These are phyloP conservation scores for Lacerta agilis DNA, from an alignment of 2,797 vertebrate genomes.

Conservation along the genomic window DNA sequence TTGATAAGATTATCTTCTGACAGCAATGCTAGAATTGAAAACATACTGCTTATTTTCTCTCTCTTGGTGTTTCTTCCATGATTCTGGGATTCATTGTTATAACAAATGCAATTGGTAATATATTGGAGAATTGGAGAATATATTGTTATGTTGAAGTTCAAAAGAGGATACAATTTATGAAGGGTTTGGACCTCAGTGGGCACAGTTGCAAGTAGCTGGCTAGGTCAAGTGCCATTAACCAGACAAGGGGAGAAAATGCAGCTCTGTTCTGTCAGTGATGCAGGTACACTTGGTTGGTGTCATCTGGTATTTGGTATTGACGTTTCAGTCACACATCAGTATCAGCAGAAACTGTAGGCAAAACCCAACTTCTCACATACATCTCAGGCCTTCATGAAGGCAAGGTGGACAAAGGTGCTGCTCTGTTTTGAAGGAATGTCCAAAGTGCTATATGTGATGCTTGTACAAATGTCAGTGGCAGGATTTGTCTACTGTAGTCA, in stretches of 20 bases:
- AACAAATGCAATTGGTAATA: neutral
- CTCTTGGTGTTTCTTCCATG: neutral
- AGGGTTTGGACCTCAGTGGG: neutral
- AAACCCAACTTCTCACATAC: neutral
- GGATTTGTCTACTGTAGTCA: neutral
- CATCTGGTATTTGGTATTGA: neutral
- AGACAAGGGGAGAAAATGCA: neutral
- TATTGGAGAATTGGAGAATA: neutral
- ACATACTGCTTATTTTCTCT: constrained; percentile 18
- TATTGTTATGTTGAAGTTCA: neutral
- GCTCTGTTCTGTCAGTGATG: neutral
- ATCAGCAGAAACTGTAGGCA: too few relatives aligned
- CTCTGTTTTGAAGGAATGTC: neutral
- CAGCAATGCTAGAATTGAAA: neutral
- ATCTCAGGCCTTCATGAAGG: neutral
- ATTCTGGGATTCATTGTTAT: rapidly evolving
- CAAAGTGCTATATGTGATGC: neutral
- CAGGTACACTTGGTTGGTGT: neutral
- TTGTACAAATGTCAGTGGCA: neutral
- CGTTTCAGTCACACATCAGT: neutral
- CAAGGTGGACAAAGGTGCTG: neutral
- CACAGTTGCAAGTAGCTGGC: neutral
- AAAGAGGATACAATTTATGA: neutral
- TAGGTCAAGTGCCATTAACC: too few relatives aligned
- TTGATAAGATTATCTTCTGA: constrained; percentile 23